A percentile compares a stretch with the other conserved stretches of the same genome.
phyloP scores from a whole-genome alignment of 2,113 vertebrate species.

The Sceloporus tristichus region DNA sequence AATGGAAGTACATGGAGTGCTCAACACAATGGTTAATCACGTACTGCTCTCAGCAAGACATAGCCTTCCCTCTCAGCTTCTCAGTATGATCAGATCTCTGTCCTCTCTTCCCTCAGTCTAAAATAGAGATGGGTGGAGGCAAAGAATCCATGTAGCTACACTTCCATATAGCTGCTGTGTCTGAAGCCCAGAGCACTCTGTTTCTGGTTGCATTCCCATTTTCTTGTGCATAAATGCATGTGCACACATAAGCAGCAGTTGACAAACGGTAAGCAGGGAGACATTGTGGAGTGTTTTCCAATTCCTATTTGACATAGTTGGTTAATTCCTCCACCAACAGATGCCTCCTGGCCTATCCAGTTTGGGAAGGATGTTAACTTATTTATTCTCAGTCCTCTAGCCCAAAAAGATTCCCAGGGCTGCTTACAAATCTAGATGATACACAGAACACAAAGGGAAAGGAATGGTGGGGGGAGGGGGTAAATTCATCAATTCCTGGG shows the following conservation, averaged over 20 bases:
- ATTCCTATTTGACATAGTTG: neutral
- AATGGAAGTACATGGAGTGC: neutral
- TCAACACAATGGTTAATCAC: neutral
- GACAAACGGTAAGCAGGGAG: neutral
- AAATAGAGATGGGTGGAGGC: neutral
- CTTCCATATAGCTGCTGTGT: neutral
- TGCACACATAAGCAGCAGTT: neutral
- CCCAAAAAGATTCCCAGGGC: no score
- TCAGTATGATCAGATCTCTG: neutral
- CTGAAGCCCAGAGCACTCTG: no score
- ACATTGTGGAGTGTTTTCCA: no score
- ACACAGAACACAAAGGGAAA: no score
- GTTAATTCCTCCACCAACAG: neutral
- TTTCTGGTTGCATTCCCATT: neutral
- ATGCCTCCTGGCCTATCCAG: neutral
- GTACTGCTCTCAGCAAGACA: neutral
- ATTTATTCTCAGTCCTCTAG: no score
- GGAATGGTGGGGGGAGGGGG: no score
- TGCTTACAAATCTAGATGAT: no score
- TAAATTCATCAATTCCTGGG: no score
- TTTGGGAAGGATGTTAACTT: neutral
- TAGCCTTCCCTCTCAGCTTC: neutral
- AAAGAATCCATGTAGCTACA: neutral
- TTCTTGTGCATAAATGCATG: neutral
- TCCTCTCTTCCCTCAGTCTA: neutral